phyloP scores from a whole-genome alignment of 2,888 invertebrate genomes.

The Drepana falcataria region DNA sequence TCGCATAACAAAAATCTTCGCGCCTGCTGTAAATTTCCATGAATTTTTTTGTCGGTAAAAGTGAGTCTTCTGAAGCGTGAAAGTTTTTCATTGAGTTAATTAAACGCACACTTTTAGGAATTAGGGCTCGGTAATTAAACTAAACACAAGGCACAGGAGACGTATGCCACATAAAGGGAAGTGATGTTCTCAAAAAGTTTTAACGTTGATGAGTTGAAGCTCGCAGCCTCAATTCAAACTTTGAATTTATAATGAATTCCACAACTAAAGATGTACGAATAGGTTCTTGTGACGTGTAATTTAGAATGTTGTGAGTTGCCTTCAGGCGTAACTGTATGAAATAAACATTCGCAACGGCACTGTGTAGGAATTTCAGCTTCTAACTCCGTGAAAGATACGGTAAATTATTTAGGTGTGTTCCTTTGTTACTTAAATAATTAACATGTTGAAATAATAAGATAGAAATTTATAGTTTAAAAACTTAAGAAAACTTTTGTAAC shows the following conservation, averaged over 20 bases:
- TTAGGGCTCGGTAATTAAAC: slow-evolving; percentile 44
- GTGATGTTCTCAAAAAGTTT: slow-evolving; percentile 48
- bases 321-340: slow-evolving; percentile 25
- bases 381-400: slow-evolving; percentile 7
- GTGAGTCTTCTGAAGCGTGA: slow-evolving; percentile 14
- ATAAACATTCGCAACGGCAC: slow-evolving; percentile 26
- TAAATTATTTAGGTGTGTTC: neutral
- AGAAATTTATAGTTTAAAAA: no score
- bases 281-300: slow-evolving; percentile 41
- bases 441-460: no score
- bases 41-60: slow-evolving; percentile 10
- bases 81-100: slow-evolving; percentile 37
- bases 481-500: no score
- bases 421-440: neutral
- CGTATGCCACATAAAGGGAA: slow-evolving; percentile 40
- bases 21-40: neutral
- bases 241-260: slow-evolving; percentile 61
- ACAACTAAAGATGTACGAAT: slow-evolving; percentile 49
- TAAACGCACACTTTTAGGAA: slow-evolving; percentile 36
- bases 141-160: slow-evolving; percentile 44
- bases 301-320: slow-evolving; percentile 27
- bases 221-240: slow-evolving; percentile 60
- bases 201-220: slow-evolving; percentile 65
- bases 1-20: neutral
- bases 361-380: slow-evolving; percentile 22